Base-by-base conservation (phyloP, 2,113 vertebrate species). In the Grammomys dolichurus region DNA sequence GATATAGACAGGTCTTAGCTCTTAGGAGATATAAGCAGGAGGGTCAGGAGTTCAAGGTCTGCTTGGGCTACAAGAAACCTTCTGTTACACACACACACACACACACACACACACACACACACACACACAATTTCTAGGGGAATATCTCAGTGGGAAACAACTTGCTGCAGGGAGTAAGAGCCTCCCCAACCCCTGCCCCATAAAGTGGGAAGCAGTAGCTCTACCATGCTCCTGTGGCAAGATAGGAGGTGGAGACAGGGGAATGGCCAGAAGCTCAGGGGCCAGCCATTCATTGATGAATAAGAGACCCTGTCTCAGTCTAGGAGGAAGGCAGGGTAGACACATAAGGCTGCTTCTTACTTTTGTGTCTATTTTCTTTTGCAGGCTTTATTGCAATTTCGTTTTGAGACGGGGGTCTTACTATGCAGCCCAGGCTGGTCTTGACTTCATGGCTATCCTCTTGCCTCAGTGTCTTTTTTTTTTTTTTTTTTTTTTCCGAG, bases 321-420 rank as follows among this genome's bases (percentile, higher is more conserved):
- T 3, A 36, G 77, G 48, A 36, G 48, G 31, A 36, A 56, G 31
- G 51, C 3, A 36, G 28, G 46, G 28, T 9, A 80, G 77, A 80
- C 31, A 22, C 31, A 6, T 40, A 9, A 80, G 48, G 51, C 69
- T 77, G 70, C 14, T 94, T 94, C 40, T 92, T 90, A 80, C 65
- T 14, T 85, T 92, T 93, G 60, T 58, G 54, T 85, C 40, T 10
- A 11, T 67, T 93, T 93, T 73, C 69, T 95, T 95, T 80, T 43
- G 72, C 86, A 75, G 24, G 81, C 36, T 89, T 95, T 67, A 48
- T 94, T 86, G 73, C 13, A 20, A 46, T 67, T 85, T 85, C 67
- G 22, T 85, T 84, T 85, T 63, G 22, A 84, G 56, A 43, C 33
- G 63, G 33, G 7, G 7, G 22, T 65, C 58, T 82, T 40, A 40